These are phyloP conservation scores for Peucedramus taeniatus DNA, from an alignment of 2,113 vertebrate species.

Conservation along the genomic window DNA sequence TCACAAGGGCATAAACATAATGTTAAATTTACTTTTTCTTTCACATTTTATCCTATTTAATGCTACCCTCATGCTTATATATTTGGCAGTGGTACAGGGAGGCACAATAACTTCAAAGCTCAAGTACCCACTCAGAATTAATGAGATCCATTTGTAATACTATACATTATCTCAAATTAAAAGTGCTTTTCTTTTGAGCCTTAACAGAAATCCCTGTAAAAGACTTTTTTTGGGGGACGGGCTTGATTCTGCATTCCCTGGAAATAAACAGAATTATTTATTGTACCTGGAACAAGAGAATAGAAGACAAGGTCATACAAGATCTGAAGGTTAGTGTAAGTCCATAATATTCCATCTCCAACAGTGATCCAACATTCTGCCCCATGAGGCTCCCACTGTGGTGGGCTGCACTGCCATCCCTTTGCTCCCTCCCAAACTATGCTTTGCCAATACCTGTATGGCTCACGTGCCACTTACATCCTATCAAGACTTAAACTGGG, in stretches of 20 bases:
- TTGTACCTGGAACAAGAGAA: not conserved
- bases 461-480: fast-evolving
- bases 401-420: not conserved
- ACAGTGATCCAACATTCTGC: not conserved
- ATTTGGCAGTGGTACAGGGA: not conserved
- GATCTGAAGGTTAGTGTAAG: not conserved
- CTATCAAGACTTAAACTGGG: not conserved
- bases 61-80: not conserved
- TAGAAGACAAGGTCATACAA: not conserved
- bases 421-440: not conserved
- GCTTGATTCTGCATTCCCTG: not conserved
- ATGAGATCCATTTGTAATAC: not conserved
- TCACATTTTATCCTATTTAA: not conserved
- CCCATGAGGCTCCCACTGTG: not conserved
- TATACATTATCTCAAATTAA: not conserved
- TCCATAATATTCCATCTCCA: not conserved
- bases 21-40: not conserved
- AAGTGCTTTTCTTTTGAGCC: not conserved
- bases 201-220: not conserved
- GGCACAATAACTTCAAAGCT: not conserved
- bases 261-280: not conserved
- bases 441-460: not conserved
- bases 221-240: not conserved
- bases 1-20: not conserved
- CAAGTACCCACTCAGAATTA: not conserved